phyloP scores from a whole-genome alignment of 2,113 vertebrate genomes.

The Vimba vimba region DNA sequence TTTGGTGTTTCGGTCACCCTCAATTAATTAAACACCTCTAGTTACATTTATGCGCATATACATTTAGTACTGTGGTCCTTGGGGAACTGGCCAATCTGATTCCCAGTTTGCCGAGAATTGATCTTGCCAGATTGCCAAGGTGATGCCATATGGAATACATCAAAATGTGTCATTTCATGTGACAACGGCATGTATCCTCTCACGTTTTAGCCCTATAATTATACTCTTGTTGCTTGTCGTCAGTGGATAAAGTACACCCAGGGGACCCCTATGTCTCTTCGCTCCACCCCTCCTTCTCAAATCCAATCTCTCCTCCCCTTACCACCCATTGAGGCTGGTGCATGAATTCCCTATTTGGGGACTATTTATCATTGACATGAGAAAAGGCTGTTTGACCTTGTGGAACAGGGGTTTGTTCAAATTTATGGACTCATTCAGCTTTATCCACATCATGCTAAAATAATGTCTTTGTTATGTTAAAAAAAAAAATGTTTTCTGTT shows the following conservation, averaged over 20 bases:
- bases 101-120: conserved; percentile 15
- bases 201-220: conserved; percentile 47
- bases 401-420: conserved; percentile 5
- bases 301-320: neutral
- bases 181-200: conserved; percentile 45
- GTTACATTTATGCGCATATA: neutral
- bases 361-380: conserved; percentile 48
- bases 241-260: conserved; percentile 23
- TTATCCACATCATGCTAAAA: conserved; percentile 16
- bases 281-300: conserved; percentile 22
- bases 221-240: conserved; percentile 35
- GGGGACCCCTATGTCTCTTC: conserved; percentile 11
- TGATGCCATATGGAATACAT: conserved; percentile 57
- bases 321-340: conserved; percentile 36
- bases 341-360: neutral
- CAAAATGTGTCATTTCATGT: conserved; percentile 56
- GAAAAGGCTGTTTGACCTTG: conserved; percentile 40
- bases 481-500: too few species aligned
- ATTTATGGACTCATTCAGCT: neutral
- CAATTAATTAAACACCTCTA: neutral
- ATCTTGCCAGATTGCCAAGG: conserved; percentile 32
- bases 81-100: conserved; percentile 7
- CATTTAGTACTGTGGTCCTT: conserved; percentile 1
- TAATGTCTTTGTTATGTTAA: neutral
- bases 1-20: conserved; percentile 17